Evolutionary conservation across 2,797 vertebrate species (phyloP), one percentile per base, ranked within the genome.

Genomic region (Megaceryle alcyon): DNA sequence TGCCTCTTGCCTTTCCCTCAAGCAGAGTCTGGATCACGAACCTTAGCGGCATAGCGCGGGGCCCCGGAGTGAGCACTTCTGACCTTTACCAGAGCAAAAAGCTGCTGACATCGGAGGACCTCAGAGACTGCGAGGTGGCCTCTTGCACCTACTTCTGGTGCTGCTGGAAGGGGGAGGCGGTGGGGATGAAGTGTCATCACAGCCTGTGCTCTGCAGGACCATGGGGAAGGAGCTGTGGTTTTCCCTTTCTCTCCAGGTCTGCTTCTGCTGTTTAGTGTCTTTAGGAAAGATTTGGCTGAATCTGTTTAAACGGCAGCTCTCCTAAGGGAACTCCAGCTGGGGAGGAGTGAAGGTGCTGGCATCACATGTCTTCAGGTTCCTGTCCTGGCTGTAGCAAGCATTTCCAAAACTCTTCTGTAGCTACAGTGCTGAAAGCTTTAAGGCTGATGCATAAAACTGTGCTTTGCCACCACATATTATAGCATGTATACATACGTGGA

Each of bases 1-100:
- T 84, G 86, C 46, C 80, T 90, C 83, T 90, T 68, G 96, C 81
- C 88, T 93, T 95, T 95, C 94, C 88, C 80, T 85, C 68, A 19
- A 91, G 92, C 96, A 7, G 77, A 90, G 78, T 84, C 56, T 90
- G 95, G 72, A 66, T 44, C 51, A 82, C 5, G 43, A 86, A 60
- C 23, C 91, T 88, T 23, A 22, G 59, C 51, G 0, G 70, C 19
- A 1, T 88, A 72, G 94, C 19, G 14, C 60, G 19, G 77, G 54
- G 83, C 77, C 73, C 12, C 1, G 29, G 28, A 70, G 80, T 0
- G 14, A 94, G 87, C 66, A 3, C 86, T 92, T 6, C 81, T 94
- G 96, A 96, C 93, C 93, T 96, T 95, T 70, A 77, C 57, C 33
- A 8, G 88, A 78, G 86, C 71, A 68, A 78, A 90, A 85, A 95